Evolutionary conservation across 2,113 vertebrate species (phyloP).

Genomic region (Anoura caudifer): DNA sequence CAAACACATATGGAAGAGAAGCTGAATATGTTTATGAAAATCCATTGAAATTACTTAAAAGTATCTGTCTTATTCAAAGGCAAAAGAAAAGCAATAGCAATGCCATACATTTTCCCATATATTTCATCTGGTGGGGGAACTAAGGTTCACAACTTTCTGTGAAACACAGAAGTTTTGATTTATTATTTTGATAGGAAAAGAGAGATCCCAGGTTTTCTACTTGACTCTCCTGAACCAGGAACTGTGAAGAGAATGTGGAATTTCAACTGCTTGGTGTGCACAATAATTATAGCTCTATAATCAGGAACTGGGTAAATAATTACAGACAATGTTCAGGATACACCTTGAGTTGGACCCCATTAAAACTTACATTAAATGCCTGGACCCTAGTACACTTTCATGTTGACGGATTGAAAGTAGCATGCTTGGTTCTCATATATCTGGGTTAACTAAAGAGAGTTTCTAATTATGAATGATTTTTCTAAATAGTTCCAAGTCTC

Average conservation of each 20-base stretch:
- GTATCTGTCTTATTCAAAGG: not conserved
- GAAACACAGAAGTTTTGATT: not conserved
- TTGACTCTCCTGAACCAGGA: not conserved
- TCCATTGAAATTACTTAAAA: not conserved
- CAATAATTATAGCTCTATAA: not conserved
- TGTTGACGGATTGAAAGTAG: not conserved
- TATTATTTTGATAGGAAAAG: not conserved
- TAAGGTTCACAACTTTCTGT: not conserved
- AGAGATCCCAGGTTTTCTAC: not conserved
- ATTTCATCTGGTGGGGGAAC: not conserved
- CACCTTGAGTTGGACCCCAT: not conserved
- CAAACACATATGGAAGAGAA: not conserved
- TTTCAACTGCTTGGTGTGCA: not conserved
- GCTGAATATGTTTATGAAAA: not conserved
- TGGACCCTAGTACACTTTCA: not conserved
- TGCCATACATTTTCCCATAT: not conserved
- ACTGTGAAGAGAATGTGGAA: not conserved
- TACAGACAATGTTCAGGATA: not conserved
- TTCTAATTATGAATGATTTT: not conserved
- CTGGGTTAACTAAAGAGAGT: not conserved
- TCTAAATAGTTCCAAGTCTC: not conserved
- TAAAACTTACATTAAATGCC: not conserved
- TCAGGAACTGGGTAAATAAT: not conserved
- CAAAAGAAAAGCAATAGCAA: not conserved
- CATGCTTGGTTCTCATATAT: not conserved